Base-by-base conservation (phyloP, 1,140 invertebrate species). In the Arctopsyche grandis region DNA sequence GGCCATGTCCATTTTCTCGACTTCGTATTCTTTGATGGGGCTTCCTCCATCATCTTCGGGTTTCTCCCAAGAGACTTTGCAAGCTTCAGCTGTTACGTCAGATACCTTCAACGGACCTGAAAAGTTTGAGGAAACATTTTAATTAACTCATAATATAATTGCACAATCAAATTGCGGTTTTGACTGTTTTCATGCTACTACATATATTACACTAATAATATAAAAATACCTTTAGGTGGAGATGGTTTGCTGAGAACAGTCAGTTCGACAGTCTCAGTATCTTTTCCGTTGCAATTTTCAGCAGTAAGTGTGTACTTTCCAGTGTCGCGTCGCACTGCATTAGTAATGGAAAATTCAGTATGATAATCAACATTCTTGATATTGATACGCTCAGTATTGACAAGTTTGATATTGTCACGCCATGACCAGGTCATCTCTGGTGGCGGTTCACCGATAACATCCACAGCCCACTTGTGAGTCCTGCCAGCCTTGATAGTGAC, bases 41-140 rank as follows among this genome's bases (percentile, higher is more conserved):
- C 93, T 91, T 46, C 97, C 97, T 80, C 98, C 98, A 85, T 99
- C 97, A 85, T 97, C 95, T 81, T 97, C 94, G 1, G 97, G 96
- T 84, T 95, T 95, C 85, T 95, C 91, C 96, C 96, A 98, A 83
- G 92, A 92, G 0, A 98, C 89, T 83, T 96, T 96, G 84, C 96
- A 96, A 44, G 94, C 93, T 78, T 94, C 94, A 63, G 96, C 95
- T 24, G 94, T 95, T 0, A 98, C 91, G 84, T 97, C 94, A 7
- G 91, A 91, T 1, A 98, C 95, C 84, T 96, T 92, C 21, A 99
- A 88, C 12, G 98, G 97, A 79, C 97, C 88, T 89, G 77, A 1
- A 21, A 12, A 80, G 7, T 21, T n/a, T 14, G 38, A 75, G 38
- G 63, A 43, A 75, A 66, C 69, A 48, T 70, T 12, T 66, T n/a